Percentiles rank a stretch among this genome's conserved stretches.
Conservation (phyloP, 2,888 invertebrate genomes). For the Tipula vernalis region DNA sequence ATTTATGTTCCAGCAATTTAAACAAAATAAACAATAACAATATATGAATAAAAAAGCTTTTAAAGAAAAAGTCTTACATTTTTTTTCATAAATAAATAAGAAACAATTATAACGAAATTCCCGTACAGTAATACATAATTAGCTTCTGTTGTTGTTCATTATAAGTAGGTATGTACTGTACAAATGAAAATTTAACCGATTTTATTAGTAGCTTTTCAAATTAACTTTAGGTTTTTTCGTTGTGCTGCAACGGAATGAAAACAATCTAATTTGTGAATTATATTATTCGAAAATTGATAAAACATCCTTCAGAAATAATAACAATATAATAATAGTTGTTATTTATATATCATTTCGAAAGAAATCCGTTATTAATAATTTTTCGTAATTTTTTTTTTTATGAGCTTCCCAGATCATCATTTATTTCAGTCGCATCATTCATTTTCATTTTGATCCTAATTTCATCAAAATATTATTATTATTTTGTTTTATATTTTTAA, state of each 20-base stretch:
- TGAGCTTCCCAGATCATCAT: not conserved
- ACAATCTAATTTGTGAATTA: not conserved
- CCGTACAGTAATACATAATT: not conserved
- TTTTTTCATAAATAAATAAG: not conserved
- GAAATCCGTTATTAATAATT: not conserved
- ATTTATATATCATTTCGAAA: not conserved
- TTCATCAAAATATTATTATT: not conserved
- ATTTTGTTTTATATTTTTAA: not conserved
- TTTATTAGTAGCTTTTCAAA: not conserved
- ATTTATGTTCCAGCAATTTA: not conserved
- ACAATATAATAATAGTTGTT: not conserved
- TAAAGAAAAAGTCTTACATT: not conserved
- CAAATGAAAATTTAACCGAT: not conserved
- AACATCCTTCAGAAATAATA: not conserved
- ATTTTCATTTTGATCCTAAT: constrained; percentile 5
- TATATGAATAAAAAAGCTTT: not conserved
- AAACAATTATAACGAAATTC: not conserved
- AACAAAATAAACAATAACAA: not conserved
- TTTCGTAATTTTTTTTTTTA: not conserved
- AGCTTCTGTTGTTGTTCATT: not conserved
- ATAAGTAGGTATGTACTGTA: not conserved
- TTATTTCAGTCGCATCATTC: constrained; percentile 9
- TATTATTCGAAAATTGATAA: not conserved
- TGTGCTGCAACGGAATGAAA: not conserved
- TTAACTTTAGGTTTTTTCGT: not conserved